These are phyloP conservation scores for Diaperis boleti DNA, from an alignment of 2,888 invertebrate genomes.

Conservation along the genomic window DNA sequence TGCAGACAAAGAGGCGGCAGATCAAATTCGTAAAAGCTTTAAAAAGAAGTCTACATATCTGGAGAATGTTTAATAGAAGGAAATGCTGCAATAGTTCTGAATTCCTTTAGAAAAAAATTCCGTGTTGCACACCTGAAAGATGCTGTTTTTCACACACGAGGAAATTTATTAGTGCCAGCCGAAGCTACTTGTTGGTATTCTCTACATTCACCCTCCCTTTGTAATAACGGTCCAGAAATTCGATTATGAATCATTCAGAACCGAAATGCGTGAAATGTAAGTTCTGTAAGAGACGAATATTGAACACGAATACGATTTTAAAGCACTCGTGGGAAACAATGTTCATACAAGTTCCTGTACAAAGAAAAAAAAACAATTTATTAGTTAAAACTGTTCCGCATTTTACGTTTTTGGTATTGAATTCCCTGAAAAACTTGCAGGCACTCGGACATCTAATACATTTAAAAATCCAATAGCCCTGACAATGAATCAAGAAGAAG, in stretches of 20 bases:
- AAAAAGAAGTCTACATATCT: too few species aligned
- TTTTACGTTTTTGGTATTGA: too few species aligned
- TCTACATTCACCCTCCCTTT: not conserved
- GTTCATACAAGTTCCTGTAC: too few species aligned
- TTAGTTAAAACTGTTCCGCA: too few species aligned
- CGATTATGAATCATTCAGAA: not conserved
- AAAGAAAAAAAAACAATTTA: too few species aligned
- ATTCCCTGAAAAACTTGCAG: too few species aligned
- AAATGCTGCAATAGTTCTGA: not conserved
- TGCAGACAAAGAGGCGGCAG: not conserved
- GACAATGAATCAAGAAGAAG: too few species aligned
- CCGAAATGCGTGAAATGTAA: not conserved
- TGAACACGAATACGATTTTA: too few species aligned
- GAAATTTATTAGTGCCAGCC: not conserved
- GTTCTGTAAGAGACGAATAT: not conserved
- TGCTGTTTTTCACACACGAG: not conserved
- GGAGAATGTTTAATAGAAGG: too few species aligned
- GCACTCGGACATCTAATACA: too few species aligned
- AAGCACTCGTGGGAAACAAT: too few species aligned
- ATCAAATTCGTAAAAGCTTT: slow-evolving; percentile 1
- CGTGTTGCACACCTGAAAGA: not conserved
- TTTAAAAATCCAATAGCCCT: too few species aligned
- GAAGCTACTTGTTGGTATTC: not conserved
- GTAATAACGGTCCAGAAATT: not conserved
- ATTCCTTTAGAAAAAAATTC: not conserved